Evolutionary conservation across 2,797 vertebrate genomes (phyloP), one percentile per base, ranked within the genome.

Genomic region (Avahi laniger): DNA sequence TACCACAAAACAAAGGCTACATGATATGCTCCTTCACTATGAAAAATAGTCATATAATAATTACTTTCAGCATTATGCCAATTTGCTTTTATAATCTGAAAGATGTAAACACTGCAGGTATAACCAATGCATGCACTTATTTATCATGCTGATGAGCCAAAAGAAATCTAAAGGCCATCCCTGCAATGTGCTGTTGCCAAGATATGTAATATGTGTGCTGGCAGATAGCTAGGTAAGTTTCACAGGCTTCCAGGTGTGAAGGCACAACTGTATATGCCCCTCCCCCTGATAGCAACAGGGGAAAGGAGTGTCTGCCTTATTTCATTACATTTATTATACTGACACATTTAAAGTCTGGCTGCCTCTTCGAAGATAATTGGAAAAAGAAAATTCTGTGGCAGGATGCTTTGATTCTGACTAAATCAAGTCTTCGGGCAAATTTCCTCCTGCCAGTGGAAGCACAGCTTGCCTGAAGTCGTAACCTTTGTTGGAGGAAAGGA

Each of bases 401-500:
- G 96, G 75, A 97, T 96, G 96, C 98, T 98, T 98, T 98, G 96
- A 98, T 98, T 98, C 95, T 91, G 94, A 98, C 98, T 98, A 98
- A 98, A 98, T 98, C 98, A 98, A 98, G 97, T 98, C 98, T 98
- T 97, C 79, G 94, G 98, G 98, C 97, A 97, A 98, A 98, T 97
- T 92, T 98, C 83, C 81, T 96, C 95, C 96, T 80, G 43, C 97
- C 96, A 96, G 97, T 4, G 26, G 98, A 97, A 94, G 95, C 97
- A 98, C 98, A 98, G 98, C 97, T 98, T 98, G 98, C 98, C 97
- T 98, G 90, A 98, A 98, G 98, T 98, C 75, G 48, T 98, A 98
- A 99, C 98, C 98, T 98, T 98, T 98, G 97, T 84, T 96, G 98
- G 98, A 10, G 35, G 96, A 98, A 98, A 97, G 94, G 97, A 98